Base-by-base conservation (phyloP, 1,140 invertebrate species). In the Ostrea denselamellosa region DNA sequence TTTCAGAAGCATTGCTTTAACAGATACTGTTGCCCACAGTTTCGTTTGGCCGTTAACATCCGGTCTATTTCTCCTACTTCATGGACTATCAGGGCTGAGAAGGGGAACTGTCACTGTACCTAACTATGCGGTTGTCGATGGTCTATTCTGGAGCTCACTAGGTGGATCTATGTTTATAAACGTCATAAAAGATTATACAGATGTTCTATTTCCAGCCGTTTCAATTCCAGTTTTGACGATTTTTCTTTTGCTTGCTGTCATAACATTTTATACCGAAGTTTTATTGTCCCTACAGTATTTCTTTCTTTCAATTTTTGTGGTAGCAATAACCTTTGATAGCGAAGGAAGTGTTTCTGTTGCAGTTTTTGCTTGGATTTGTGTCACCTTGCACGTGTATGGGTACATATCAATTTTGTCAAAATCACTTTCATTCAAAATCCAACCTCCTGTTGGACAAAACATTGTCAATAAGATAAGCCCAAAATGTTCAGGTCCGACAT, bases 321-420 rank as follows among this genome's bases (percentile, higher is more conserved):
- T 92, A 1, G 85, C 90, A 12, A 68, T 92, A n/a, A 83, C 83
- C n/a, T 89, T 90, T 25, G 84, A 91, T 87, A 89, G 89, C 3
- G 10, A 85, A 7, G 22, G 83, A 19, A 90, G 90, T 0, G 62
- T 83, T 12, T 92, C 92, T 68, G 44, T 92, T 12, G 90, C 90
- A 0, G 89, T 84, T n/a, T 90, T 90, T 86, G 90, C 90, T 22
- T 92, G 90, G 90, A 86, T 92, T n/a, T 86, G 90, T 51, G 90
- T 93, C 19, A 44, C 92, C 5, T 82, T 92, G 5, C 91, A 92
- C 14, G 85, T 93, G 5, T 93, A 93, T 87, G 91, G 91, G 0
- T 85, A 91, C 19, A 88, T 90, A 2, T 91, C 91, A 0, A 88
- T 90, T 83, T 85, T 92, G 5, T 88, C 87, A 12, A 53, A 89